Evolutionary conservation across 1,140 invertebrate species (phyloP).

Genomic region (Penaeus indicus): DNA sequence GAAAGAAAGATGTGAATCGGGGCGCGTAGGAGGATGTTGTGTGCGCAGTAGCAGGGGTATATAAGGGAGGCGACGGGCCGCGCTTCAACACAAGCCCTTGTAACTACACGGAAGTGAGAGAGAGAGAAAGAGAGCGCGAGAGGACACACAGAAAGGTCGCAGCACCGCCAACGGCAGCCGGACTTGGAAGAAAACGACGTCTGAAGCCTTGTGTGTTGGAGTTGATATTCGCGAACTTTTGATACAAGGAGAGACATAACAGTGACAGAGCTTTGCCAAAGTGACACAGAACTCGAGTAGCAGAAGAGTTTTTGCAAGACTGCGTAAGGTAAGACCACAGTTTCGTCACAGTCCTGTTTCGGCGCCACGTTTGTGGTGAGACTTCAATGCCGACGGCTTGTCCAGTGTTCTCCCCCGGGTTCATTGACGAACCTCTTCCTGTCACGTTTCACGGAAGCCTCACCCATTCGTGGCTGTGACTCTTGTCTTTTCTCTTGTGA

Average conservation of each 20-base stretch:
- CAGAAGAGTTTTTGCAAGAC: conserved; percentile 2
- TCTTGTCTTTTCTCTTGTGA: no score
- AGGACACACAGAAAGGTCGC: background rate
- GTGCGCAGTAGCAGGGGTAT: conserved; percentile 41
- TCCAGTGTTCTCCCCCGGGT: no score
- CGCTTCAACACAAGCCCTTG: background rate
- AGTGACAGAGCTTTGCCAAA: background rate
- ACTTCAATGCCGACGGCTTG: conserved; percentile 23
- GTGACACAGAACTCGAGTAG: background rate
- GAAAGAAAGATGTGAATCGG: conserved; percentile 62
- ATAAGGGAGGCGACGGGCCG: conserved; percentile 10
- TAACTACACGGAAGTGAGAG: conserved; percentile 6
- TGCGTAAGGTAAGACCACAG: background rate
- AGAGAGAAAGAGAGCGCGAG: background rate
- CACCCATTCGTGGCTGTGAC: no score
- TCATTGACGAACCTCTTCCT: no score
- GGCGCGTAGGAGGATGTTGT: conserved; percentile 50
- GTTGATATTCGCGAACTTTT: no score
- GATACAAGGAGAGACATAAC: no score
- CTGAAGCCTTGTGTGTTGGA: no score
- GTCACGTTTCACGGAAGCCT: no score
- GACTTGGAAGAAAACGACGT: no score
- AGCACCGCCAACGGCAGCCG: conserved; percentile 2
- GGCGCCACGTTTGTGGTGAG: background rate
- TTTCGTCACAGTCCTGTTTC: background rate